A percentile compares a stretch with the other conserved stretches of the same genome.
These are phyloP conservation scores for Spongia lamella DNA, from an alignment of 37 sponge, comb jelly and placozoan genomes.

Conservation along the genomic window DNA sequence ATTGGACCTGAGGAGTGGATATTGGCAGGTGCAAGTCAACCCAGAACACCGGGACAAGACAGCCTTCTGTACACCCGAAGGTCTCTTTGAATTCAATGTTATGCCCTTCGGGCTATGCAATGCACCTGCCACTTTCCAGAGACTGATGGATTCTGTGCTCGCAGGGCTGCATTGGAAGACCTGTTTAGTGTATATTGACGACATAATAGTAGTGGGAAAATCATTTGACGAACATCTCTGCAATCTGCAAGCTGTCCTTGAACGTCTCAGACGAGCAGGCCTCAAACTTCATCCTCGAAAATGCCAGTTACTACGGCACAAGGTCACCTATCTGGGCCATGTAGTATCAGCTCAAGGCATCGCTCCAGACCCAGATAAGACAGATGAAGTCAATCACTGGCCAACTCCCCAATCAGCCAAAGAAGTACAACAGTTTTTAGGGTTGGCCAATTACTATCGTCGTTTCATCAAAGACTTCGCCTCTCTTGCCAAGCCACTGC, in stretches of 20 bases:
- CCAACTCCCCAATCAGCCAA: conserved; percentile 4
- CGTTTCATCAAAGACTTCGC: conserved; percentile 3
- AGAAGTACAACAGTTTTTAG: no score
- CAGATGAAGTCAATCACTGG: not conserved
- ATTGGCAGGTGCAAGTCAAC: conserved; percentile 10
- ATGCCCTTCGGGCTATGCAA: no score
- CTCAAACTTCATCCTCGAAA: conserved; percentile 24
- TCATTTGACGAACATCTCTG: conserved; percentile 9
- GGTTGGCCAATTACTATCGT: no score
- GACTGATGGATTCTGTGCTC: conserved; percentile 1
- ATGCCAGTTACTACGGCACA: no score
- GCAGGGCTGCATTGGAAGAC: not conserved
- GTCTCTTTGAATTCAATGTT: conserved; percentile 19
- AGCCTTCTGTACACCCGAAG: conserved; percentile 26
- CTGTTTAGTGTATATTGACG: conserved; percentile 20
- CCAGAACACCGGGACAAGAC: not conserved
- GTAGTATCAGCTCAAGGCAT: not conserved
- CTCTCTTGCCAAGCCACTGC: not conserved
- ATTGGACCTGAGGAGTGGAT: conserved; percentile 8
- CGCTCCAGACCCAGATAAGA: not conserved
- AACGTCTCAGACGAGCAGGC: not conserved
- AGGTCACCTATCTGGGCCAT: no score
- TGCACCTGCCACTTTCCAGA: conserved; percentile 17
- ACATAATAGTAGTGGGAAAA: conserved; percentile 8
- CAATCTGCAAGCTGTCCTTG: conserved; percentile 8